Conservation (phyloP, 2,888 invertebrate genomes). For the Sepioteuthis lessoniana region DNA sequence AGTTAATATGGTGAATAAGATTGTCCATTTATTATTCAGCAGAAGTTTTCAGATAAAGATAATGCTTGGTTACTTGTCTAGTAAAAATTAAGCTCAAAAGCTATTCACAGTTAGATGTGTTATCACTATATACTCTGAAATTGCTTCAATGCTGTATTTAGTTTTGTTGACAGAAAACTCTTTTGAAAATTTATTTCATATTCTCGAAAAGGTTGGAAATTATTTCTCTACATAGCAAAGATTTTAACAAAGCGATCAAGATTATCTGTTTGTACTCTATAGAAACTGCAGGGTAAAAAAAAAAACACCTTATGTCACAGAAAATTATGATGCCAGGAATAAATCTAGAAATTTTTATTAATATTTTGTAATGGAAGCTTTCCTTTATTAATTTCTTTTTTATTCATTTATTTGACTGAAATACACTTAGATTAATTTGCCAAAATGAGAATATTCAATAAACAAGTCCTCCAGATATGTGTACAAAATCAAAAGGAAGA, state of each 20-base stretch:
- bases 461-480: not conserved
- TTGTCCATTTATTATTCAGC: too few relatives aligned
- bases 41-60: too few relatives aligned
- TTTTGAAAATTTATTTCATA: too few relatives aligned
- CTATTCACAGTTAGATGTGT: not conserved
- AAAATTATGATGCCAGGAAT: not conserved
- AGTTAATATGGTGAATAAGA: too few relatives aligned
- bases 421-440: conserved; percentile 15
- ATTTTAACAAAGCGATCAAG: not conserved
- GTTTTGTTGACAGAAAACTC: not conserved
- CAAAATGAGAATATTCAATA: conserved; percentile 33
- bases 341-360: not conserved
- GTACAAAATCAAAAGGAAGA: not conserved
- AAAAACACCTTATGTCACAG: not conserved
- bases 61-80: too few relatives aligned
- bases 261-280: not conserved
- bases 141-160: not conserved
- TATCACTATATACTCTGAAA: not conserved
- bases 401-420: not conserved
- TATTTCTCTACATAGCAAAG: not conserved
- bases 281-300: not conserved
- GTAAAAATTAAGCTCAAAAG: not conserved
- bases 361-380: not conserved
- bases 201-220: not conserved
- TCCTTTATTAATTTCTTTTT: not conserved